These are phyloP conservation scores for Adineta ricciae DNA, from an alignment of 2,888 invertebrate species.

Conservation along the genomic window DNA sequence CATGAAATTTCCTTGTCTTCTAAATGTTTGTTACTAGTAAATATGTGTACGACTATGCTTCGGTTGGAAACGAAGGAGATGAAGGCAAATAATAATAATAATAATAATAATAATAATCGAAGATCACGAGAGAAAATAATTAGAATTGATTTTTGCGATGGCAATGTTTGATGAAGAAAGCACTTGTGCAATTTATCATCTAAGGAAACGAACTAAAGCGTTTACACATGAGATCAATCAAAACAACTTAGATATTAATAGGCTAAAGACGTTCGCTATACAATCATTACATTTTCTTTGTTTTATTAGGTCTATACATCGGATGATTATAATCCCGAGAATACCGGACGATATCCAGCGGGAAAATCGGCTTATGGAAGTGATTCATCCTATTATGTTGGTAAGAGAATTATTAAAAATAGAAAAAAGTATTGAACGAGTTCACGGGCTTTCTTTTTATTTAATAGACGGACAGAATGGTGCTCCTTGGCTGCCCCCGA, in stretches of 20 bases:
- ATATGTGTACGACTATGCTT: not conserved
- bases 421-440: too few species aligned
- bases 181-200: not conserved
- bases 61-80: not conserved
- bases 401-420: not conserved
- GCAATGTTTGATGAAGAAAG: not conserved
- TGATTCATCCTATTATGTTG: slow-evolving; percentile 2
- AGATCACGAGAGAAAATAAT: not conserved
- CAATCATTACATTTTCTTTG: slow-evolving; percentile 3
- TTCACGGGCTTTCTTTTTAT: not conserved
- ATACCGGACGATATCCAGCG: not conserved
- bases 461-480: not conserved
- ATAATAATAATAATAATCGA: not conserved
- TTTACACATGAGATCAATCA: slow-evolving; percentile 17
- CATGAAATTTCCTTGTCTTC: not conserved
- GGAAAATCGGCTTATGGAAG: slow-evolving; percentile 3
- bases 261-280: slow-evolving; percentile 2
- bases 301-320: slow-evolving; percentile 16
- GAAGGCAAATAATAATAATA: not conserved
- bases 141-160: not conserved
- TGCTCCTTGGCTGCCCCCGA: not conserved
- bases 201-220: not conserved
- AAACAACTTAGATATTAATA: slow-evolving; percentile 19
- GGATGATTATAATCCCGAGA: slow-evolving; percentile 20
- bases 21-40: not conserved